Conservation (phyloP, 2,113 vertebrate species). For the Hydrolagus affinis region DNA sequence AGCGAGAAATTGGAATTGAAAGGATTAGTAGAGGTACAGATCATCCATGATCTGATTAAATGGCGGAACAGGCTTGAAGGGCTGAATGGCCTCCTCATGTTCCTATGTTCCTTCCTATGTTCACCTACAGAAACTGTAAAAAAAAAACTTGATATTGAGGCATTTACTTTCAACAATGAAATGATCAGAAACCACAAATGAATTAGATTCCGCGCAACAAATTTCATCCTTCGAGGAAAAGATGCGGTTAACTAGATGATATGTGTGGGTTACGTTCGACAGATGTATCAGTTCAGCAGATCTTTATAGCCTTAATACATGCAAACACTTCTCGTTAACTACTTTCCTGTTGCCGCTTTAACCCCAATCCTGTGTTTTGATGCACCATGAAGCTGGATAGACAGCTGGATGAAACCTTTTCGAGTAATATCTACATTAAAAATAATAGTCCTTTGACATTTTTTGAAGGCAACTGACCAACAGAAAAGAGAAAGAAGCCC, state of each 20-base stretch:
- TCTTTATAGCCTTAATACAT: neutral
- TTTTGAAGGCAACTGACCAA: too few relatives aligned
- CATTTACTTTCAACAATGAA: too few relatives aligned
- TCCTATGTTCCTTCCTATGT: too few relatives aligned
- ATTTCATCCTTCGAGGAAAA: neutral
- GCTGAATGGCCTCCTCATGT: too few relatives aligned
- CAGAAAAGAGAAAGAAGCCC: neutral
- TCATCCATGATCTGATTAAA: too few relatives aligned
- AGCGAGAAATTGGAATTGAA: too few relatives aligned
- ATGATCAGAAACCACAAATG: too few relatives aligned
- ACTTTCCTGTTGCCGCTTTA: neutral
- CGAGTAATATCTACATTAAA: neutral
- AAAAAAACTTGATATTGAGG: too few relatives aligned
- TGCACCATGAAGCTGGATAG: neutral
- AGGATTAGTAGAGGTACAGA: too few relatives aligned
- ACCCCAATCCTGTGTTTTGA: neutral
- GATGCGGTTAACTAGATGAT: neutral
- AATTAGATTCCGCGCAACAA: too few relatives aligned
- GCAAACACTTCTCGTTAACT: neutral
- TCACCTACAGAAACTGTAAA: too few relatives aligned
- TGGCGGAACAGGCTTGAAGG: too few relatives aligned
- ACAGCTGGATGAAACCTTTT: neutral
- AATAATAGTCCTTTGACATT: neutral
- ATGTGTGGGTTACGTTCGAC: neutral
- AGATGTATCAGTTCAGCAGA: conserved; percentile 1